phyloP scores from a whole-genome alignment of 1,140 invertebrate genomes.

The Anagrus nilaparvatae region DNA sequence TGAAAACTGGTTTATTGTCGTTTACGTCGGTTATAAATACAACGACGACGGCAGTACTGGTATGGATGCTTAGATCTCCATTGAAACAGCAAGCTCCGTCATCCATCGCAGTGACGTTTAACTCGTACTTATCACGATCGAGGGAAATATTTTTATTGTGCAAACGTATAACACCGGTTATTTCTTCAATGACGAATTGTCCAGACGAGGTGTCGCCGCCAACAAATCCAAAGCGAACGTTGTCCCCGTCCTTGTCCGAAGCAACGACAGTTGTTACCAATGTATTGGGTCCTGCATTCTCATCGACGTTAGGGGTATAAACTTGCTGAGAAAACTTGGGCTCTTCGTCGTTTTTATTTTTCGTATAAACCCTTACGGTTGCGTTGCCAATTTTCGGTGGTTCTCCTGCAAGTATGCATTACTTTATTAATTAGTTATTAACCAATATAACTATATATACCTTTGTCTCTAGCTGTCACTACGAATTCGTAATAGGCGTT shows the following conservation, averaged over 20 bases:
- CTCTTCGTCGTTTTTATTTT: slow-evolving; percentile 93
- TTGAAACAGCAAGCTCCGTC: slow-evolving; percentile 87
- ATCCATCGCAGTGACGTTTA: slow-evolving; percentile 89
- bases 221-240: slow-evolving; percentile 87
- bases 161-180: slow-evolving; percentile 85
- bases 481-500: slow-evolving; percentile 93
- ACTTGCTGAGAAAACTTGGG: slow-evolving; percentile 94
- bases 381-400: slow-evolving; percentile 84
- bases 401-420: slow-evolving; percentile 48
- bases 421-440: not conserved
- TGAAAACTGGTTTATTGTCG: slow-evolving; percentile 89
- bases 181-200: slow-evolving; percentile 91
- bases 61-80: slow-evolving; percentile 76
- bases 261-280: slow-evolving; percentile 89
- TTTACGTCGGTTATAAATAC: slow-evolving; percentile 95
- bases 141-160: slow-evolving; percentile 75
- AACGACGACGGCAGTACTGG: slow-evolving; percentile 88
- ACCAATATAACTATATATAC: slow-evolving; percentile 31
- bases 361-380: slow-evolving; percentile 87
- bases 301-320: slow-evolving; percentile 91
- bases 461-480: slow-evolving; percentile 86
- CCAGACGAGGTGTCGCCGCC: slow-evolving; percentile 80
- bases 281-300: slow-evolving; percentile 89
- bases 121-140: slow-evolving; percentile 82
- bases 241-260: slow-evolving; percentile 91